These are phyloP conservation scores for Triplophysa tibetana DNA, from an alignment of 2,113 vertebrate species.

Conservation along the genomic window DNA sequence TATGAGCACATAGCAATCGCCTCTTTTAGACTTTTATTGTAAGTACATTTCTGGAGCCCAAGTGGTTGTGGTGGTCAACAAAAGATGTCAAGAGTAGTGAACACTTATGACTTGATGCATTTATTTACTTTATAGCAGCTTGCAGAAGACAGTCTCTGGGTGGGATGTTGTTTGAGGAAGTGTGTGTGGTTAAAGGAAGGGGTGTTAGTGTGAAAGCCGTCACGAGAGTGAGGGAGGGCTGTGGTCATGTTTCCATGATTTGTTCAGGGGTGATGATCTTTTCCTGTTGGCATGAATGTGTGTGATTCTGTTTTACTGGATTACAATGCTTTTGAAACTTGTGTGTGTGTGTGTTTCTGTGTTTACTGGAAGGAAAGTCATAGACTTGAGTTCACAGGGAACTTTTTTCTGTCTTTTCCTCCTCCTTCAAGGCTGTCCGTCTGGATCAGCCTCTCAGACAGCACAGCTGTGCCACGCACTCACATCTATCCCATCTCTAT, in stretches of 20 bases:
- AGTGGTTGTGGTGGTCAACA: not conserved
- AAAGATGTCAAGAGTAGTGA: no score
- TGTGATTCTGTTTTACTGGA: conserved; percentile 40
- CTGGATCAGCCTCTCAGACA: conserved; percentile 41
- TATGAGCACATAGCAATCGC: no score
- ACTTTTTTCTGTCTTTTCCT: conserved; percentile 39
- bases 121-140: not conserved
- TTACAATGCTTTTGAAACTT: conserved; percentile 44
- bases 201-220: conserved; percentile 50
- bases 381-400: conserved; percentile 16
- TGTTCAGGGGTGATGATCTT: conserved; percentile 62
- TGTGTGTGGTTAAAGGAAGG: conserved; percentile 45
- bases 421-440: conserved; percentile 41
- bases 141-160: conserved; percentile 10
- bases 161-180: conserved; percentile 24
- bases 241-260: conserved; percentile 60
- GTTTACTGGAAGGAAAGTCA: conserved; percentile 59
- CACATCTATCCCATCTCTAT: conserved; percentile 4
- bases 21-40: no score
- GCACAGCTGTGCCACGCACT: conserved; percentile 46
- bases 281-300: conserved; percentile 49
- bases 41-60: no score
- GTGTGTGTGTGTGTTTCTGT: conserved; percentile 41
- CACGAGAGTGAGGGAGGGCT: conserved; percentile 30
- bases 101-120: not conserved